Evolutionary conservation across 1,140 invertebrate species (phyloP).

Genomic region (Cataglyphis hispanica): DNA sequence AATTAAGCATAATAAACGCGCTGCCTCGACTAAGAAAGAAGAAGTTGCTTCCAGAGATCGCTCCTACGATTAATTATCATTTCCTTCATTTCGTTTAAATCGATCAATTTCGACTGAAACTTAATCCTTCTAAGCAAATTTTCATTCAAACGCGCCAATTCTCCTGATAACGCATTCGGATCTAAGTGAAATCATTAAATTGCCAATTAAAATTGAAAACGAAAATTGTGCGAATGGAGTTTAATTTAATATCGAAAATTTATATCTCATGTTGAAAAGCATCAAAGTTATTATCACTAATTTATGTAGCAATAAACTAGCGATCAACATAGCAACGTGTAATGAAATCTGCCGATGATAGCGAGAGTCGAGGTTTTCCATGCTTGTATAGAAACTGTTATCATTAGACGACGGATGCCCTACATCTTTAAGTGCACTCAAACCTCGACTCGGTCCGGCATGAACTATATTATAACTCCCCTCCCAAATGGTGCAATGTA

Average conservation of each 20-base stretch:
- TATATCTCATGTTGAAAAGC: not conserved
- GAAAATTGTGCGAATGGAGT: not conserved
- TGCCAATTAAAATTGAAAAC: not conserved
- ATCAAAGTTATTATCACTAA: not conserved
- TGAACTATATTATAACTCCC: constrained; percentile 58
- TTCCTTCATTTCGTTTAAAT: not conserved
- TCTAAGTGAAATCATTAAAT: not conserved
- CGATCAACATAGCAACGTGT: constrained; percentile 26
- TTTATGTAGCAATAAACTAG: constrained; percentile 34
- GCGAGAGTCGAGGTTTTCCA: constrained; percentile 3
- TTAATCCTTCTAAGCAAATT: not conserved
- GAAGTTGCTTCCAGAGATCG: not conserved
- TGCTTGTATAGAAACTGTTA: constrained; percentile 40
- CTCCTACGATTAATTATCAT: not conserved
- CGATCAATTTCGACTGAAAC: not conserved
- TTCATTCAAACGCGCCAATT: not conserved
- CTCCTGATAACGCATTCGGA: not conserved
- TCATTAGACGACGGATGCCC: constrained; percentile 58
- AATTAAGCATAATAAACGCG: constrained; percentile 44
- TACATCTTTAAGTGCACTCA: constrained; percentile 56
- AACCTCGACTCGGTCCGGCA: constrained; percentile 27
- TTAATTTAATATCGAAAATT: constrained; percentile 11
- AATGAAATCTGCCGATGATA: constrained; percentile 52
- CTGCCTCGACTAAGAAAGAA: not conserved
- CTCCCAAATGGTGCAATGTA: constrained; percentile 33